Evolutionary conservation across 2,113 vertebrate species (phyloP), one percentile per base, ranked within the genome.

Genomic region (Diadophis punctatus): DNA sequence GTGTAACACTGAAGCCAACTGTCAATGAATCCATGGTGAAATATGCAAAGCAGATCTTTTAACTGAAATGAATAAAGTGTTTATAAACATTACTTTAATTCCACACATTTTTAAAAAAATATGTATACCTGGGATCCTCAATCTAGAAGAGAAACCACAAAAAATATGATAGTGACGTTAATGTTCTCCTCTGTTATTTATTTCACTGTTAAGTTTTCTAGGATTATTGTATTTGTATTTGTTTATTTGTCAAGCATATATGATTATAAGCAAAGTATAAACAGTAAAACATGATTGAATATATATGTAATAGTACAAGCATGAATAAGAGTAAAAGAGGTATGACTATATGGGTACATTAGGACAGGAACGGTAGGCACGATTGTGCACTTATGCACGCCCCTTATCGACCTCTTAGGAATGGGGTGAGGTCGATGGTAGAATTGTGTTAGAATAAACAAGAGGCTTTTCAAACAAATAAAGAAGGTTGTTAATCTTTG

Each of bases 181-280:
- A 30, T 30, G 3, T 80, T 43, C 34, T 80, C 34, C n/a, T 46
- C 48, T 51, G 20, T 22, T 68, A 23, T 74, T 49, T 84, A 86
- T 12, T 56, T 93, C 51, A 87, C 86, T 93, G 92, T 34, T 93
- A 53, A 87, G 1, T 91, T 94, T 94, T 93, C 63, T 80, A 60
- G 43, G 87, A 90, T 27, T 51, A 1, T 4, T 86, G n/a, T n/a
- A n/a, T n/a, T n/a, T n/a, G n/a, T n/a, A n/a, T n/a, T n/a, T n/a
- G n/a, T n/a, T n/a, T n/a, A n/a, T n/a, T n/a, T n/a, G n/a, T n/a
- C n/a, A n/a, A n/a, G n/a, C n/a, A n/a, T n/a, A n/a, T n/a, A n/a
- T n/a, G n/a, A n/a, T n/a, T n/a, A n/a, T n/a, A n/a, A n/a, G n/a
- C n/a, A n/a, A n/a, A n/a, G n/a, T n/a, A n/a, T n/a, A n/a, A n/a